phyloP scores from a whole-genome alignment of 2,888 invertebrate species.

The Prostheceraeus crozeri region DNA sequence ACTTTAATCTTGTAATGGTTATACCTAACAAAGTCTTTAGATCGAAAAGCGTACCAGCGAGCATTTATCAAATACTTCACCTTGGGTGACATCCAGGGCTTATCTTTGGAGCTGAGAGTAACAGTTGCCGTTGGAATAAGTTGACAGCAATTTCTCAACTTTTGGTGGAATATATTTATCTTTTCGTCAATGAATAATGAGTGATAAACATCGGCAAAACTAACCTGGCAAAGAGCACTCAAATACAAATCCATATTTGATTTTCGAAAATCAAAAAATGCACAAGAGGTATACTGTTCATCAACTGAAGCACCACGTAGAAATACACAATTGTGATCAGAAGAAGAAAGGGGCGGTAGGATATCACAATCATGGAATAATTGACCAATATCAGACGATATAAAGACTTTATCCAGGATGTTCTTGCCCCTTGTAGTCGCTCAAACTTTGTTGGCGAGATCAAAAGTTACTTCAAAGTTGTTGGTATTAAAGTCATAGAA shows the following conservation, averaged over 20 bases:
- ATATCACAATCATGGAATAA: slow-evolving; percentile 21
- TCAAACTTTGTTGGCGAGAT: slow-evolving; percentile 10
- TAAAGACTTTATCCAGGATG: slow-evolving; percentile 24
- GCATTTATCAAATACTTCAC: slow-evolving; percentile 5
- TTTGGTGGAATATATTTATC: slow-evolving; percentile 7
- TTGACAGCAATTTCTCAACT: neutral
- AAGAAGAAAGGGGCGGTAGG: slow-evolving; percentile 5
- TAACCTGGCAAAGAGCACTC: slow-evolving; percentile 3
- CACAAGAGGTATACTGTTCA: too few species aligned
- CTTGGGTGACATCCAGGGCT: slow-evolving; percentile 8
- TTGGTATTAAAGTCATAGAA: slow-evolving; percentile 22
- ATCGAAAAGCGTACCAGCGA: slow-evolving; percentile 4
- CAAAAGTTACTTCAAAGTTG: slow-evolving; percentile 18
- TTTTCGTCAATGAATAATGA: neutral
- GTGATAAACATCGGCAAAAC: slow-evolving; percentile 10
- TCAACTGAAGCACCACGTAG: too few species aligned
- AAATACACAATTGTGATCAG: slow-evolving; percentile 2
- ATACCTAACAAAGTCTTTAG: neutral
- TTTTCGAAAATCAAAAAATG: too few species aligned
- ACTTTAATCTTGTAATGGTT: slow-evolving; percentile 9
- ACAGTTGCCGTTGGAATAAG: slow-evolving; percentile 4
- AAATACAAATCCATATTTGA: slow-evolving; percentile 9
- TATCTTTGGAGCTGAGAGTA: slow-evolving; percentile 1
- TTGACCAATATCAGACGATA: neutral
- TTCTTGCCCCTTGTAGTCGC: slow-evolving; percentile 15